Conservation (phyloP, 35 echinoderm and acorn worm species). For the Chiridota heheva region DNA sequence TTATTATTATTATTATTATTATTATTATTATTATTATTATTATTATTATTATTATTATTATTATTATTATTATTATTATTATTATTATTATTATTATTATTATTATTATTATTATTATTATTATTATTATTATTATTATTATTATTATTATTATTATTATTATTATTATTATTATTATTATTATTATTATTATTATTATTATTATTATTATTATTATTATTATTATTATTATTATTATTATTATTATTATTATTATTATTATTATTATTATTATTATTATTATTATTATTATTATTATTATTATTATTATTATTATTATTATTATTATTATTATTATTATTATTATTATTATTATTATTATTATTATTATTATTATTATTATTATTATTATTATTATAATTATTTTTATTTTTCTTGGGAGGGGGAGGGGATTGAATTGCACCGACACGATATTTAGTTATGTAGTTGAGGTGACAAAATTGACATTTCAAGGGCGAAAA, state of each 20-base stretch:
- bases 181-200: not conserved
- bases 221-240: not conserved
- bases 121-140: too few species aligned
- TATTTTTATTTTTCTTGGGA: too few species aligned
- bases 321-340: conserved; percentile 14
- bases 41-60: too few species aligned
- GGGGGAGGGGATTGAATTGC: too few species aligned
- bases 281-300: conserved; percentile 7
- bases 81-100: too few species aligned
- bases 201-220: not conserved
- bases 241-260: conserved; percentile 11
- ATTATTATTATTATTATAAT: not conserved
- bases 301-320: conserved; percentile 10
- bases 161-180: not conserved
- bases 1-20: too few species aligned
- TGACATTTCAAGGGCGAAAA: too few species aligned
- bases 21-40: too few species aligned
- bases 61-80: too few species aligned
- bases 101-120: too few species aligned
- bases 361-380: not conserved
- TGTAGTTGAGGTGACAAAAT: too few species aligned
- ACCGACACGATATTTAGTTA: too few species aligned
- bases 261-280: conserved; percentile 15
- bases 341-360: not conserved
- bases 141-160: not conserved